Conservation (phyloP, 2,113 vertebrate species). For the Oreochromis tanganicae region DNA sequence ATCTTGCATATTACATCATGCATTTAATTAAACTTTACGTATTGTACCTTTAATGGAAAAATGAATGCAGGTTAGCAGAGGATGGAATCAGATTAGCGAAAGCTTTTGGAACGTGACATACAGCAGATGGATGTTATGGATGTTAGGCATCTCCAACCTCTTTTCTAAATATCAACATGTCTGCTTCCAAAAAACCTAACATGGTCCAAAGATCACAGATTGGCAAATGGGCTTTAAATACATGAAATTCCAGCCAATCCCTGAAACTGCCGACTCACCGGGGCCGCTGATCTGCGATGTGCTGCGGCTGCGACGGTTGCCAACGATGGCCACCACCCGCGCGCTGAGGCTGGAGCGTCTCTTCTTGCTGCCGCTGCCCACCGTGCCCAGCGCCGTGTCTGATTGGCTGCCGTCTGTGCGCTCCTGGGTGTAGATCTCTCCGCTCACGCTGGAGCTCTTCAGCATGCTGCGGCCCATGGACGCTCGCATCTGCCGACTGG, state of each 20-base stretch:
- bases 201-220: background rate
- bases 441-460: slow-evolving; percentile 96
- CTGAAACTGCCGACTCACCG: slow-evolving; percentile 74
- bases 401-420: slow-evolving; percentile 96
- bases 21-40: background rate
- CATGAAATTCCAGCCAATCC: background rate
- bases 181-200: background rate
- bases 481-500: slow-evolving; percentile 86
- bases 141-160: fast-evolving
- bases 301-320: slow-evolving; percentile 85
- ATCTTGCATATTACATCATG: background rate
- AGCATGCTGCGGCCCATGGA: slow-evolving; percentile 85
- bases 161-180: background rate
- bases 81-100: background rate
- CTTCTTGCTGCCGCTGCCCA: slow-evolving; percentile 89
- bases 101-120: background rate
- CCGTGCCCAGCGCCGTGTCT: slow-evolving; percentile 90
- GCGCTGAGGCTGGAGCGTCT: slow-evolving; percentile 92
- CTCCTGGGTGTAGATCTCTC: slow-evolving; percentile 91
- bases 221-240: background rate
- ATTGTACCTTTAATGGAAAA: background rate
- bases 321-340: slow-evolving; percentile 93
- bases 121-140: background rate
- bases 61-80: background rate
- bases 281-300: slow-evolving; percentile 95